These are phyloP conservation scores for Anguilla anguilla DNA, from an alignment of 2,797 vertebrate species.

Conservation along the genomic window DNA sequence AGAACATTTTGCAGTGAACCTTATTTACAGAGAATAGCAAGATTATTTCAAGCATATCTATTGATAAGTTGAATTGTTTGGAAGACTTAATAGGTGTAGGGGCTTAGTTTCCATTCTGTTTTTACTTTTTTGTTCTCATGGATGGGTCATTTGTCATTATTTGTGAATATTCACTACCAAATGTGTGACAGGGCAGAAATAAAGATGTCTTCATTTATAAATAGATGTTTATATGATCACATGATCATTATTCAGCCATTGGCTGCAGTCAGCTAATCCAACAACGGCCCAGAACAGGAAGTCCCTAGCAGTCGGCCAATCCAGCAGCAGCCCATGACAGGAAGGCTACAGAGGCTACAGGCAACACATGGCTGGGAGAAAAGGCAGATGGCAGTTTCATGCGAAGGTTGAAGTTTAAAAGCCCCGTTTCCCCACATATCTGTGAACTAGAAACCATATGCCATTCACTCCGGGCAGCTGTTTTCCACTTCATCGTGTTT, in stretches of 20 bases:
- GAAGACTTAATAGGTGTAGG: not conserved
- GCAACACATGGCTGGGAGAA: slow-evolving; percentile 16
- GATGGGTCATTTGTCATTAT: no score
- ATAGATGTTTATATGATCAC: not conserved
- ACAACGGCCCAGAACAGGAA: not conserved
- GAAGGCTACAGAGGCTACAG: slow-evolving; percentile 27
- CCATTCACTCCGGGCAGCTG: slow-evolving; percentile 1
- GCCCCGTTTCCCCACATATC: not conserved
- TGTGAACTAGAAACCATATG: slow-evolving; percentile 4
- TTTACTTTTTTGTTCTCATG: no score
- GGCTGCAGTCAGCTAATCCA: not conserved
- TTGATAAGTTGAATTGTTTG: not conserved
- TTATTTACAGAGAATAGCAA: not conserved
- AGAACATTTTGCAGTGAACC: not conserved
- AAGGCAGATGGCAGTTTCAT: slow-evolving; percentile 24
- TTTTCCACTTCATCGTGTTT: slow-evolving; percentile 11
- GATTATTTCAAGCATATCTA: not conserved
- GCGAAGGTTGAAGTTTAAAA: slow-evolving; percentile 24
- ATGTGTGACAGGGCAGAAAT: not conserved
- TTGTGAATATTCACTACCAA: not conserved
- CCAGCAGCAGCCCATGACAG: not conserved
- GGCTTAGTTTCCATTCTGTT: no score
- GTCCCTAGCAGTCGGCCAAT: no score
- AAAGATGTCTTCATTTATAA: not conserved
- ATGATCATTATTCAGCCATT: not conserved